A percentile compares a stretch with the other conserved stretches of the same genome.
Conservation (phyloP, 2,888 invertebrate genomes). For the Herminia tarsipennalis region DNA sequence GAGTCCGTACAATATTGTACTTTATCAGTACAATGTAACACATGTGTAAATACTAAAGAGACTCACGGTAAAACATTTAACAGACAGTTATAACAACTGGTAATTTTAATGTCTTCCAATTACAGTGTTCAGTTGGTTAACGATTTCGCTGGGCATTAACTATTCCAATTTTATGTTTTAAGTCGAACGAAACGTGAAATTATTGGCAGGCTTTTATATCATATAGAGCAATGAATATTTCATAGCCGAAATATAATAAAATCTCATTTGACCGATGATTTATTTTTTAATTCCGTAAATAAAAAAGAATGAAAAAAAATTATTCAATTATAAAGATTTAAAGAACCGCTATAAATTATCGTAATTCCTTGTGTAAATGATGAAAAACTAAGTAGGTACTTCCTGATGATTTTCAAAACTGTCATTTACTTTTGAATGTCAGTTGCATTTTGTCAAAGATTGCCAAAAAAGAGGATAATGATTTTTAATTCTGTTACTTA, state of each 20-base stretch:
- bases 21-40: conserved; percentile 68
- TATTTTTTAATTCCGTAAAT: too few species aligned
- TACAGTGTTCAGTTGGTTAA: conserved; percentile 81
- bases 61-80: conserved; percentile 80
- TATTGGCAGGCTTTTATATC: conserved; percentile 51
- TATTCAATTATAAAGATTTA: too few species aligned
- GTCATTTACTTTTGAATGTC: too few species aligned
- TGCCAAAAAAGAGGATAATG: too few species aligned
- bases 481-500: too few species aligned
- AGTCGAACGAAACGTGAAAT: conserved; percentile 68
- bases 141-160: conserved; percentile 82
- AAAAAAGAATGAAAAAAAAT: too few species aligned
- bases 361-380: too few species aligned
- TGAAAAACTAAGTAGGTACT: too few species aligned
- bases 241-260: conserved; percentile 9
- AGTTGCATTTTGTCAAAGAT: too few species aligned
- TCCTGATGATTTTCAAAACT: too few species aligned
- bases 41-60: conserved; percentile 73
- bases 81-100: conserved; percentile 79
- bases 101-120: conserved; percentile 83
- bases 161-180: conserved; percentile 83
- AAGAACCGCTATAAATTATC: too few species aligned
- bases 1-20: conserved; percentile 36
- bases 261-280: neutral
- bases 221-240: conserved; percentile 33